Evolutionary conservation across 2,888 invertebrate genomes (phyloP), one percentile per base, ranked within the genome.

Genomic region (Acanthosepion esculentum): DNA sequence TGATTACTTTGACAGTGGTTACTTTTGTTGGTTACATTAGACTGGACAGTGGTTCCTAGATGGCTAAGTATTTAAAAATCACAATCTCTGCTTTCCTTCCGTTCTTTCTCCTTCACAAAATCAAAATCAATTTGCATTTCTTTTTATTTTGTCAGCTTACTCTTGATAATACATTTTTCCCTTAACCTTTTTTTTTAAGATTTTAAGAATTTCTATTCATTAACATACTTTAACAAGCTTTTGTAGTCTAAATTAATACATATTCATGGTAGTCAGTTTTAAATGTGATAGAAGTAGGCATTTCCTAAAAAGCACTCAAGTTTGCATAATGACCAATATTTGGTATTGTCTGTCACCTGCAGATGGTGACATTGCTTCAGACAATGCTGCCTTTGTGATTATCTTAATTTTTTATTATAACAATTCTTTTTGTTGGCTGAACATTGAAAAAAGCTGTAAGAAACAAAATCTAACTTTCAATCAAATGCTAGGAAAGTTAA

Each of bases 311-410:
- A 33, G 78, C 78, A 78, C 78, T 78, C 78, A 78, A 78, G 15
- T 78, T 78, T 78, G n/a, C 12, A 78, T 78, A 15, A 33, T n/a
- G 78, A n/a, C 33, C 78, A 78, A 78, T 78, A n/a, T 78, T 78
- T 78, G 78, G 78, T n/a, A 78, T 78, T n/a, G 78, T 78, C 78
- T 78, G n/a, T 15, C n/a, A 78, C 78, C 78, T 78, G 78, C 78
- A 78, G n/a, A 78, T 78, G 78, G 78, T 23, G 78, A 33, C 78
- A 78, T 78, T 64, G 2, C 64, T 64, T 78, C 78, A 78, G 78
- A 78, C 78, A 78, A 78, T 78, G n/a, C 12, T n/a, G 18, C 33
- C 1, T n/a, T n/a, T 78, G 78, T 78, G n/a, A 78, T 78, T 78
- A 78, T n/a, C 78, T n/a, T 78, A 33, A 78, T 78, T 78, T 18